A percentile compares a stretch with the other conserved stretches of the same genome.
phyloP scores from a whole-genome alignment of 1,140 invertebrate species.

The Daktulosphaira vitifoliae region DNA sequence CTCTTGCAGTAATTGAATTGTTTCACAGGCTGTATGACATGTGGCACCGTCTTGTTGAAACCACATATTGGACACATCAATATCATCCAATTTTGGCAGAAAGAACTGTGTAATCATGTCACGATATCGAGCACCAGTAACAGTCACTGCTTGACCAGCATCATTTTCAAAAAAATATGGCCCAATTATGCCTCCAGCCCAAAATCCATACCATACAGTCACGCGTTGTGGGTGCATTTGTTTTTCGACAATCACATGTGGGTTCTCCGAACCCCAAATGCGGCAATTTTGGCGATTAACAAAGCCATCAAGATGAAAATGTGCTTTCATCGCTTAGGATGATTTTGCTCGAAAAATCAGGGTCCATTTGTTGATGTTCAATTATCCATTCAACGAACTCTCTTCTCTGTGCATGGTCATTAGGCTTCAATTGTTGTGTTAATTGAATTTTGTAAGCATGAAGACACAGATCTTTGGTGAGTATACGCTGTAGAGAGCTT shows the following conservation, averaged over 20 bases:
- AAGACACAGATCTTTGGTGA: constrained; percentile 26
- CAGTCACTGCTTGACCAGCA: too few relatives aligned
- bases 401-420: constrained; percentile 24
- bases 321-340: constrained; percentile 41
- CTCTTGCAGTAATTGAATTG: too few relatives aligned
- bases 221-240: constrained; percentile 20
- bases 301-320: constrained; percentile 42
- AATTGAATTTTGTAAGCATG: too few relatives aligned
- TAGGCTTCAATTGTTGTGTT: constrained; percentile 35
- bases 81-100: too few relatives aligned
- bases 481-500: constrained; percentile 18
- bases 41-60: too few relatives aligned
- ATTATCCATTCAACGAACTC: constrained; percentile 27
- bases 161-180: too few relatives aligned
- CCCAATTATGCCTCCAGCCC: too few relatives aligned
- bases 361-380: constrained; percentile 7
- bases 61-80: too few relatives aligned
- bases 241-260: constrained; percentile 7
- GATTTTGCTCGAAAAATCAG: constrained; percentile 13
- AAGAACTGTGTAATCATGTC: too few relatives aligned
- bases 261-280: constrained; percentile 20
- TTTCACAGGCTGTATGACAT: too few relatives aligned
- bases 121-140: too few relatives aligned
- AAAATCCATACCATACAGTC: too few relatives aligned
- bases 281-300: constrained; percentile 40